Percentiles rank a stretch among this genome's conserved stretches.
Evolutionary conservation across 2,888 invertebrate species (phyloP).

Genomic region (Himalopsyche tibetana): DNA sequence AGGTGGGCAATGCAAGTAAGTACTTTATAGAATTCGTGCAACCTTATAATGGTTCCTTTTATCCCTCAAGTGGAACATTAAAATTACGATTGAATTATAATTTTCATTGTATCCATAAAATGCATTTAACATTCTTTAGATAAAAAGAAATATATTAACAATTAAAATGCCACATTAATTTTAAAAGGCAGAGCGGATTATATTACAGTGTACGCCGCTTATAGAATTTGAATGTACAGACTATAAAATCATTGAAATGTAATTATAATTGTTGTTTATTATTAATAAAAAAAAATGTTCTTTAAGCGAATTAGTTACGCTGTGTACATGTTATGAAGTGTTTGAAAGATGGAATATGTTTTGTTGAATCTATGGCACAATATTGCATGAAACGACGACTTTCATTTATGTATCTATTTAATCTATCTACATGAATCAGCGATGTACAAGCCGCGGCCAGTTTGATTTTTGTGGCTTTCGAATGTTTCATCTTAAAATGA

Average conservation of each 20-base stretch:
- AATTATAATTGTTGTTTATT: slow-evolving; percentile 30
- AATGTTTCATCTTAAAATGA: no score
- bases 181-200: slow-evolving; percentile 10
- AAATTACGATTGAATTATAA: background rate
- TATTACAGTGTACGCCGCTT: background rate
- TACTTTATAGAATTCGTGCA: no score
- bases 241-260: slow-evolving; percentile 1
- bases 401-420: no score
- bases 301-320: slow-evolving; percentile 49
- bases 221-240: background rate
- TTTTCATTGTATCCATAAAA: slow-evolving; percentile 5
- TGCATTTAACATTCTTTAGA: slow-evolving; percentile 3
- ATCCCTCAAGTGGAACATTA: background rate
- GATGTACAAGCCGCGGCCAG: no score
- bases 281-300: background rate
- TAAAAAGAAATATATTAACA: background rate
- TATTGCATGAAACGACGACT: background rate
- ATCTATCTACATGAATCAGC: no score
- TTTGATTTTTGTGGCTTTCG: no score
- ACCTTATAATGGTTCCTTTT: background rate
- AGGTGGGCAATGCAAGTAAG: no score
- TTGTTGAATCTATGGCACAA: background rate
- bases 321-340: slow-evolving; percentile 15
- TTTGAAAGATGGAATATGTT: background rate
- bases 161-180: background rate